Base-by-base conservation (phyloP, 2,113 vertebrate species). In the Sterrhoptilus dennistouni region DNA sequence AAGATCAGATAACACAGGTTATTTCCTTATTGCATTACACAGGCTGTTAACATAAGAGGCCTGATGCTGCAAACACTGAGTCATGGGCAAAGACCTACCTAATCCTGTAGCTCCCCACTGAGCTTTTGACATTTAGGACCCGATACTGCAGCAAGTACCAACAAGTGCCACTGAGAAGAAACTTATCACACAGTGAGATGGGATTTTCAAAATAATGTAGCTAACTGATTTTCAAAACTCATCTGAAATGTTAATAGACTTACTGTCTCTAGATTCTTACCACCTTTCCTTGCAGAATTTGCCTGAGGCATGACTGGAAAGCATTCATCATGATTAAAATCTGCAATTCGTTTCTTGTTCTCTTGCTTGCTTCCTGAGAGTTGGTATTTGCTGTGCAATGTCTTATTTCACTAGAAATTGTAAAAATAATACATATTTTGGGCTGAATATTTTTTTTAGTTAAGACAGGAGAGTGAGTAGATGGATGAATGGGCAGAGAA, bases 181-280 rank as follows among this genome's bases (percentile, higher is more conserved):
- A 92, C 80, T 81, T 92, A 93, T 59, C 72, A 1, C 60, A 52
- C 31, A 52, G 52, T 18, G 91, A 93, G 83, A 89, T 35, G 57
- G 88, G 76, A 86, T 95, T 92, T 96, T 90, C 6, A 2, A 83
- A 95, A 93, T 89, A 95, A 92, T 50, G 60, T 52, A 95, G 56
- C 83, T 83, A 89, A 89, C 79, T 44, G 64, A 95, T 89, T 93
- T 92, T 66, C 72, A 74, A 82, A 97, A 95, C 83, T 87, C 83
- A 81, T 93, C 89, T 95, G 76, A 93, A 81, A 95, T 60, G 76
- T 83, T 92, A 95, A 81, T 44, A 96, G 95, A 93, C 94, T 95
- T 78, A 56, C 80, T 93, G 94, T 95, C 96, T 93, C 86, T 94
- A 66, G 86, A 70, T 81, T 93, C 60, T 84, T 56, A 56, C 91